A percentile compares a stretch with the other conserved stretches of the same genome.
Conservation (phyloP, 2,113 vertebrate genomes). For the Alethe diademata region DNA sequence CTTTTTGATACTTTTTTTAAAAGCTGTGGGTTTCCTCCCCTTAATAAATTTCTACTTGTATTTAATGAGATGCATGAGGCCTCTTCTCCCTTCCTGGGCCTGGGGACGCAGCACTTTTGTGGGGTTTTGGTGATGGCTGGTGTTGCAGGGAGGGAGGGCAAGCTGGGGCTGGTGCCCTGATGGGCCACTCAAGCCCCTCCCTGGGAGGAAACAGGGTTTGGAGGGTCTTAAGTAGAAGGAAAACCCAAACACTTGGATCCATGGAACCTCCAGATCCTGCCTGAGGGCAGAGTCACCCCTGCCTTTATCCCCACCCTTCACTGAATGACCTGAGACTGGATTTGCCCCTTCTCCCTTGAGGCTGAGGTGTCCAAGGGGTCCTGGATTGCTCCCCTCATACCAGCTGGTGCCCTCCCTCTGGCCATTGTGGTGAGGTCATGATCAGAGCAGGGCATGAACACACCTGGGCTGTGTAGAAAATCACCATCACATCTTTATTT, state of each 20-base stretch:
- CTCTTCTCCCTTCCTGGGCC: rapidly evolving
- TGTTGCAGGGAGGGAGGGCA: neutral
- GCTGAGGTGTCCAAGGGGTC: neutral
- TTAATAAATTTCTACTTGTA: conserved; percentile 59
- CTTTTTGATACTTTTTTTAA: conserved; percentile 55
- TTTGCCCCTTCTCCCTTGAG: neutral
- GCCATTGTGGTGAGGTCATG: rapidly evolving
- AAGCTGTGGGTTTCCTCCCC: neutral
- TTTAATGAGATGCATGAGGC: neutral
- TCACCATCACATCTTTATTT: conserved; percentile 32
- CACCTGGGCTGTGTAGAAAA: neutral
- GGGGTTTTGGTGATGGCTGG: neutral
- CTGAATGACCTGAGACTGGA: neutral
- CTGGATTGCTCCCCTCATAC: neutral
- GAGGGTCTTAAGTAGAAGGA: neutral
- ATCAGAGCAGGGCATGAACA: neutral
- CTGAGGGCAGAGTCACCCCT: neutral
- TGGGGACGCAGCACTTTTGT: rapidly evolving
- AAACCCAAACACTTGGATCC: neutral
- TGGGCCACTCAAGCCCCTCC: neutral
- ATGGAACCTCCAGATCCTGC: neutral
- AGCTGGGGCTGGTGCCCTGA: neutral
- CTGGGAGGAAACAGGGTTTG: neutral
- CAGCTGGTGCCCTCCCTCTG: rapidly evolving
- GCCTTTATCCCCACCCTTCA: neutral